A percentile compares a stretch with the other conserved stretches of the same genome.
phyloP scores from a whole-genome alignment of 2,797 vertebrate genomes.

The Urocyon cinereoargenteus region DNA sequence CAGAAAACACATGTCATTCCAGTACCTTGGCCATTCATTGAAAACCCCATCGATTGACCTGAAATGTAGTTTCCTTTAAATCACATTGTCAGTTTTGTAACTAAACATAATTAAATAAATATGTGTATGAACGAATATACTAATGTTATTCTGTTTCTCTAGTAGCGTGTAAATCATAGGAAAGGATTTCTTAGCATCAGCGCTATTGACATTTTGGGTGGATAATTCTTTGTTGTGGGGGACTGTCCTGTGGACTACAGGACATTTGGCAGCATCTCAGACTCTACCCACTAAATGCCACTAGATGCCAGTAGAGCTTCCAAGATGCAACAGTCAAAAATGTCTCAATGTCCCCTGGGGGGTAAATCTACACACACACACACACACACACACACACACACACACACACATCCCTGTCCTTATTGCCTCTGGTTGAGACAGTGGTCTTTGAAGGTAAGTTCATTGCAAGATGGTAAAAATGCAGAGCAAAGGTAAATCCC shows the following conservation, averaged over 20 bases:
- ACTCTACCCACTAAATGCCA: background rate
- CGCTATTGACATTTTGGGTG: background rate
- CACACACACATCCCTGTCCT: background rate
- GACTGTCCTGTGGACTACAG: background rate
- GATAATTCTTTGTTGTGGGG: background rate
- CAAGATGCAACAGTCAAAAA: background rate
- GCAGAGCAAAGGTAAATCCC: background rate
- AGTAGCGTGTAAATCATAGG: background rate
- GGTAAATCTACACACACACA: background rate
- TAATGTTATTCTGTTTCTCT: background rate
- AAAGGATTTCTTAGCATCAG: background rate
- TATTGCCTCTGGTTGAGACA: background rate
- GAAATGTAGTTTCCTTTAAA: constrained; percentile 32
- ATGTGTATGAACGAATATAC: background rate
- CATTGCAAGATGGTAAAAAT: background rate
- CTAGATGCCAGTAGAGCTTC: background rate
- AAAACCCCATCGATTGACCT: background rate
- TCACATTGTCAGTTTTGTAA: background rate
- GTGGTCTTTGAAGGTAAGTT: background rate
- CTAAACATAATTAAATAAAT: background rate
- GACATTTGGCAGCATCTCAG: background rate
- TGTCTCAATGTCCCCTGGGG: background rate
- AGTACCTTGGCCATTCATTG: background rate
- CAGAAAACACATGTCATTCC: background rate
- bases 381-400: background rate